Evolutionary conservation across 2,113 vertebrate species (phyloP), one percentile per base, ranked within the genome.

Genomic region (Dicerorhinus sumatrensis): DNA sequence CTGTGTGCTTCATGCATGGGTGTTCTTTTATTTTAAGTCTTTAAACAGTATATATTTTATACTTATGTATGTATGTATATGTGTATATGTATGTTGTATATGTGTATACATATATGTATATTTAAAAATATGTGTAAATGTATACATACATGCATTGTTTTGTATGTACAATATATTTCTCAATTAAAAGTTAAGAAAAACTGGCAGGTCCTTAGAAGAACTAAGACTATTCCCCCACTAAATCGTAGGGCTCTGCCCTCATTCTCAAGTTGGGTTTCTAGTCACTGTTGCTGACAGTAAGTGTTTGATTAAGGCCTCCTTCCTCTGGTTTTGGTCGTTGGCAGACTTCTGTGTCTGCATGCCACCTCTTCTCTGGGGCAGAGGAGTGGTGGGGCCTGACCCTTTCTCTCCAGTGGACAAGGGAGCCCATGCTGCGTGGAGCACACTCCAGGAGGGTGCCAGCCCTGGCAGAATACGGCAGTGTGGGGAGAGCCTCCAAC

Each of bases 111-210:
- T n/a, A 27, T 42, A 42, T 60, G 69, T 60, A 9, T 33, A 48
- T 21, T 5, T 56, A 39, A 60, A 60, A 20, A 29, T 58, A 10
- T 29, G 2, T 29, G 11, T 29, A 25, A 48, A 23, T 8, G 42
- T 77, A 18, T 27, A 73, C 12, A 33, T 1, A 82, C 58, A 73
- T 7, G 12, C 8, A 20, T 60, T 80, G 6, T 36, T 69, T 92
- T 87, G 17, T 75, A 48, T 81, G 29, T 81, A 23, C 29, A 51
- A 1, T 88, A 6, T 54, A 48, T n/a, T 75, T 92, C 21, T 25
- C 79, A 94, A 18, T 36, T 94, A 48, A 79, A 80, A 36, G 20
- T 54, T 60, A 46, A 94, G 91, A 89, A 63, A 89, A 92, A 77
- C 56, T 48, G 29, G 13, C 27, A 8, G 3, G 20, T 31, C 36